Evolutionary conservation across 2,113 vertebrate genomes (phyloP), one percentile per base, ranked within the genome.

Genomic region (Poeciliopsis prolifica): DNA sequence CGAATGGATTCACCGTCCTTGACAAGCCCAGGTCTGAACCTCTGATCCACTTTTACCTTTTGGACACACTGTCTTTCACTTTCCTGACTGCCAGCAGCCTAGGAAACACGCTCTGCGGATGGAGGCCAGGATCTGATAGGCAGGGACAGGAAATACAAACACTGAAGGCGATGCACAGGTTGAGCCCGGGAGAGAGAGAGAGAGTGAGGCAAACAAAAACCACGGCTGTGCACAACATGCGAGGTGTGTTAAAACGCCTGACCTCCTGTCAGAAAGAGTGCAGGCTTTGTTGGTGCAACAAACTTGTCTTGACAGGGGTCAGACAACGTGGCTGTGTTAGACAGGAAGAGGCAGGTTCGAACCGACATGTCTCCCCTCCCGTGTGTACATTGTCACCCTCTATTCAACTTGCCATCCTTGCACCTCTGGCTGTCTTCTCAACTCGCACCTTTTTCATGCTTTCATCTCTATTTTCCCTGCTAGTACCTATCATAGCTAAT

Each of bases 301-400:
- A 89, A 93, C 76, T 62, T 1, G 60, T 44, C 74, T 24, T 78
- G 90, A 92, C 91, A 91, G 88, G 81, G 90, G 90, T 91, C 91
- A 86, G 87, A 81, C 75, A 71, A 74, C 54, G 67, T 65, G 17
- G 78, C 70, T 65, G 76, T 22, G 69, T 77, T 68, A 72, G 86
- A 78, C 86, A 80, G 77, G 72, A 70, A 44, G 72, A 7, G 81
- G 75, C 87, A 72, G 79, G 79, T 85, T 74, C 73, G 28, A 77
- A 58, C 82, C 68, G 82, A 90, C 89, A 84, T 26, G 17, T 70
- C 61, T 51, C 37, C 78, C 33, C 67, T 61, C 17, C 26, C 31
- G 40, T 10, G 12, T 74, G 51, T 40, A 65, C 68, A 4, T 68
- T 84, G 83, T 87, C 86, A 58, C 69, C 82, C 81, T 86, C 71